phyloP scores from a whole-genome alignment of 2,113 vertebrate species.

The Casuarius casuarius region DNA sequence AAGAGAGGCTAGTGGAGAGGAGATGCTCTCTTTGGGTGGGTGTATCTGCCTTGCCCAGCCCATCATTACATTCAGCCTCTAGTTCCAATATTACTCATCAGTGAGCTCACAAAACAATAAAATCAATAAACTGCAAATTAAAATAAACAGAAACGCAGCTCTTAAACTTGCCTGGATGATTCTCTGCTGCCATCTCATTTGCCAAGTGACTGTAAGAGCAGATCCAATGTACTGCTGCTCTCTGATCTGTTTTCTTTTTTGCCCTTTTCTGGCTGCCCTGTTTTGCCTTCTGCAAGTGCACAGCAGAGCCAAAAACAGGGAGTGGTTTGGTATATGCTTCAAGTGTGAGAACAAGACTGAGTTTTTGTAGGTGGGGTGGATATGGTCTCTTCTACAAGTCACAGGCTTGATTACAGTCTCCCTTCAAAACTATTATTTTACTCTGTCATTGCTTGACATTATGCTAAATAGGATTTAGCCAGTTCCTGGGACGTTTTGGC shows the following conservation, averaged over 20 bases:
- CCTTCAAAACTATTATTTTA: not conserved
- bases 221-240: not conserved
- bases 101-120: not conserved
- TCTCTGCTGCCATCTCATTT: not conserved
- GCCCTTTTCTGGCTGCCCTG: not conserved
- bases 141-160: constrained; percentile 8
- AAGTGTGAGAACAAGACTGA: not conserved
- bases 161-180: not conserved
- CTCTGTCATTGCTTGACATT: accelerated
- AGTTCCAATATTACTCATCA: not conserved
- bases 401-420: not conserved
- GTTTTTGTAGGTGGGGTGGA: not conserved
- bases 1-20: not conserved
- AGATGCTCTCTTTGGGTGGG: not conserved
- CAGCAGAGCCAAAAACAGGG: not conserved
- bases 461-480: not conserved
- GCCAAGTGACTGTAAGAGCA: not conserved
- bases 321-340: not conserved
- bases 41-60: not conserved
- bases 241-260: not conserved
- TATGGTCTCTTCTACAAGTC: not conserved
- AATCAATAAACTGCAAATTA: not conserved
- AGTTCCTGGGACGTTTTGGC: not conserved
- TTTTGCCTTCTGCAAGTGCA: not conserved
- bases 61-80: not conserved